These are phyloP conservation scores for Trichogramma evanescens DNA, from an alignment of 2,888 invertebrate genomes.

Conservation along the genomic window DNA sequence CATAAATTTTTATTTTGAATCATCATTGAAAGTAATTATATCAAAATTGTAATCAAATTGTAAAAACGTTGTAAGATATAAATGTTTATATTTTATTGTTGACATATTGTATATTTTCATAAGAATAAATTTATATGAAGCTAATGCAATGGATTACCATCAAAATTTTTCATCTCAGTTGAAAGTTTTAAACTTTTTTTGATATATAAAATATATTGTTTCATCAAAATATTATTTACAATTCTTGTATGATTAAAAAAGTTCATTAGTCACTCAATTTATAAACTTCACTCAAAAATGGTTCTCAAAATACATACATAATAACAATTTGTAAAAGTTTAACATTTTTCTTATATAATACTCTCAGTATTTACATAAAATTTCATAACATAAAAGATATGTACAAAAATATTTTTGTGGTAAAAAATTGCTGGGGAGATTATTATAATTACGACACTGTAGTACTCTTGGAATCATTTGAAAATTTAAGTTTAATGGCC, in stretches of 20 bases:
- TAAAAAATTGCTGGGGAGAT: neutral
- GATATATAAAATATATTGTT: neutral
- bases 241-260: neutral
- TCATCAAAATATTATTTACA: neutral
- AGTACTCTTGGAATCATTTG: conserved; percentile 31
- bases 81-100: conserved; percentile 30
- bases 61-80: conserved; percentile 19
- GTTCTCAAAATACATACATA: neutral
- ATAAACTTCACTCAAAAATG: neutral
- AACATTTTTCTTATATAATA: conserved; percentile 8
- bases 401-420: neutral
- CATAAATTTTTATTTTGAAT: too few relatives aligned
- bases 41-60: conserved; percentile 7
- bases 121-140: conserved; percentile 33
- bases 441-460: neutral
- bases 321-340: conserved; percentile 13
- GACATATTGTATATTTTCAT: conserved; percentile 34
- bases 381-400: conserved; percentile 2
- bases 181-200: neutral
- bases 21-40: too few relatives aligned
- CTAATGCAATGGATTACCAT: conserved; percentile 9
- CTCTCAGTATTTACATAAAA: conserved; percentile 1
- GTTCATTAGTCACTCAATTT: neutral
- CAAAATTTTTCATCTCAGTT: neutral
- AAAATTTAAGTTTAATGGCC: conserved; percentile 51